A percentile compares a stretch with the other conserved stretches of the same genome.
These are phyloP conservation scores for Platypus cylindrus DNA, from an alignment of 2,888 invertebrate genomes.

Conservation along the genomic window DNA sequence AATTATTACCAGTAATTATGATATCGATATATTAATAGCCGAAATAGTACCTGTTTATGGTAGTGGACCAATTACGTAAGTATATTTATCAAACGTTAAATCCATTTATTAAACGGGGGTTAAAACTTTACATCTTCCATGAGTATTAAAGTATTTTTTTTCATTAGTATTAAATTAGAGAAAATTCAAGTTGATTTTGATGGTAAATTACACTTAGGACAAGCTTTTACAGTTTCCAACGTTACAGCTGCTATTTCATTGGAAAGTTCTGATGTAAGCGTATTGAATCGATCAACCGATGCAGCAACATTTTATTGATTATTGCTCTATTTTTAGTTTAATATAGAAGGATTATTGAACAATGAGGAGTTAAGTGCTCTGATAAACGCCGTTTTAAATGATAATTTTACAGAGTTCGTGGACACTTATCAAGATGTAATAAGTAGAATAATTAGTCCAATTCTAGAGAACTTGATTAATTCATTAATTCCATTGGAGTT, in stretches of 20 bases:
- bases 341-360: slow-evolving; percentile 24
- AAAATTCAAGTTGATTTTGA: slow-evolving; percentile 5
- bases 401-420: slow-evolving; percentile 20
- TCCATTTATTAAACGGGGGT: background rate
- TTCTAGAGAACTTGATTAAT: slow-evolving; percentile 20
- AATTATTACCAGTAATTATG: slow-evolving; percentile 13
- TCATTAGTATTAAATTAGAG: slow-evolving; percentile 7
- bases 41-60: slow-evolving; percentile 19
- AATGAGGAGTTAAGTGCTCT: slow-evolving; percentile 24
- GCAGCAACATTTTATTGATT: background rate
- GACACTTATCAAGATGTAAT: slow-evolving; percentile 20
- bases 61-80: slow-evolving; percentile 17
- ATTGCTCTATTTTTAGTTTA: slow-evolving; percentile 21
- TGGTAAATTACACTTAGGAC: slow-evolving; percentile 7
- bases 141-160: slow-evolving; percentile 1
- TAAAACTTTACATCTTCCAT: background rate
- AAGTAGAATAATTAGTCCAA: slow-evolving; percentile 21
- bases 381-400: slow-evolving; percentile 19
- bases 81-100: background rate
- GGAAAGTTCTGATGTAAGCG: slow-evolving; percentile 7
- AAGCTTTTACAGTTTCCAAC: slow-evolving; percentile 5
- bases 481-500: too few species aligned
- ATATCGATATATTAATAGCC: slow-evolving; percentile 13
- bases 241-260: slow-evolving; percentile 6
- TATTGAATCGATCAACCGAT: background rate